Evolutionary conservation across 2,888 invertebrate species (phyloP).

Genomic region (Anticlea derivata): DNA sequence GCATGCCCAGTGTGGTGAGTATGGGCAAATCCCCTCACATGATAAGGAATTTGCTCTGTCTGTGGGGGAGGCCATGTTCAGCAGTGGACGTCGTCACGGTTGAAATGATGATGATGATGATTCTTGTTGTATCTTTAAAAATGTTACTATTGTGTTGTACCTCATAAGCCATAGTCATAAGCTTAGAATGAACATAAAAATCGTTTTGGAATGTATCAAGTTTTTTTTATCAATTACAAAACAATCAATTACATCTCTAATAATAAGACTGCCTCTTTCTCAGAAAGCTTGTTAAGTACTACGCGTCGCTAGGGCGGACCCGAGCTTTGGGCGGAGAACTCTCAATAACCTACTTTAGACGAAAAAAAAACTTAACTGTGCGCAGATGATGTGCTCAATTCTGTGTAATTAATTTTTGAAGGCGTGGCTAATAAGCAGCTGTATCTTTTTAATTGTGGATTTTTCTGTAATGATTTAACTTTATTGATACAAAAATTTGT

Average conservation of each 20-base stretch:
- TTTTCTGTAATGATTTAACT: slow-evolving; percentile 16
- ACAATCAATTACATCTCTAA: slow-evolving; percentile 35
- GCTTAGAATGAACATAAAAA: no score
- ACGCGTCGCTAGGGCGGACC: slow-evolving; percentile 52
- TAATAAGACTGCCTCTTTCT: slow-evolving; percentile 43
- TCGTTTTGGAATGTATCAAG: no score
- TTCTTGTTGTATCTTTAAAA: no score
- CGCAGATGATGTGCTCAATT: slow-evolving; percentile 53
- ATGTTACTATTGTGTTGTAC: no score
- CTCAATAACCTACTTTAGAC: slow-evolving; percentile 47
- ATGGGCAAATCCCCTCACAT: no score
- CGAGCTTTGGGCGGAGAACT: slow-evolving; percentile 47
- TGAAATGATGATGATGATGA: no score
- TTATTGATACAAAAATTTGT: background rate
- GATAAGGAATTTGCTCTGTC: no score
- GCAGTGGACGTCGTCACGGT: no score
- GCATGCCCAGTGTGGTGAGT: no score
- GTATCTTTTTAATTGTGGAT: slow-evolving; percentile 47
- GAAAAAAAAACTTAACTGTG: slow-evolving; percentile 38
- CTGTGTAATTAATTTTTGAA: slow-evolving; percentile 51
- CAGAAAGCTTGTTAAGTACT: slow-evolving; percentile 44
- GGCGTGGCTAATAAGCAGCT: slow-evolving; percentile 56
- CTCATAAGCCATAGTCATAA: no score
- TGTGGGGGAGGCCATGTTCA: no score
- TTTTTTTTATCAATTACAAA: slow-evolving; percentile 7